phyloP scores from a whole-genome alignment of 2,888 invertebrate species.

The Ectemnius cavifrons region DNA sequence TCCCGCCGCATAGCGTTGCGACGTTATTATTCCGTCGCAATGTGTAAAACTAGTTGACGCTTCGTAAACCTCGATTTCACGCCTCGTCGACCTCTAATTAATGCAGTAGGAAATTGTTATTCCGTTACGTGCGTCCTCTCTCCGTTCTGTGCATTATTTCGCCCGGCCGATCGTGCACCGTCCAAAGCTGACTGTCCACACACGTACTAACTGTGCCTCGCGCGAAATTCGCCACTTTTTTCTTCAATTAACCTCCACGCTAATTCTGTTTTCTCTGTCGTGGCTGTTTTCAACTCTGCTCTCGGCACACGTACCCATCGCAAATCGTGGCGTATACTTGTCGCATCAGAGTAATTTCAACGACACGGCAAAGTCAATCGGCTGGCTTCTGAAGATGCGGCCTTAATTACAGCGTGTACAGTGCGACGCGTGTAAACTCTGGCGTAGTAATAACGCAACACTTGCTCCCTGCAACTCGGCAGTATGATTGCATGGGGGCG shows the following conservation, averaged over 20 bases:
- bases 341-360: too few species aligned
- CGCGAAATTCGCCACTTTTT: slow-evolving; percentile 31
- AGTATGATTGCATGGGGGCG: neutral
- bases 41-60: slow-evolving; percentile 57
- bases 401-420: slow-evolving; percentile 10
- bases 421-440: slow-evolving; percentile 17
- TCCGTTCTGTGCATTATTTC: slow-evolving; percentile 51
- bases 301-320: too few species aligned
- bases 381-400: slow-evolving; percentile 34
- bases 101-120: slow-evolving; percentile 57
- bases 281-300: too few species aligned
- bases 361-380: slow-evolving; percentile 16
- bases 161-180: slow-evolving; percentile 39
- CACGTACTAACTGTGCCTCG: slow-evolving; percentile 29
- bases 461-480: too few species aligned
- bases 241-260: slow-evolving; percentile 3
- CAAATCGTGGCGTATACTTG: too few species aligned
- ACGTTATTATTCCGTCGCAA: slow-evolving; percentile 57
- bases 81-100: slow-evolving; percentile 62
- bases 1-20: slow-evolving; percentile 39
- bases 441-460: neutral
- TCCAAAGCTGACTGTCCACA: slow-evolving; percentile 19
- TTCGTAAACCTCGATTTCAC: slow-evolving; percentile 62
- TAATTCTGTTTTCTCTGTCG: too few species aligned
- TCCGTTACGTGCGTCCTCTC: slow-evolving; percentile 50